Evolutionary conservation across 2,113 vertebrate genomes (phyloP), one percentile per base, ranked within the genome.

Genomic region (Epinephelus lanceolatus): DNA sequence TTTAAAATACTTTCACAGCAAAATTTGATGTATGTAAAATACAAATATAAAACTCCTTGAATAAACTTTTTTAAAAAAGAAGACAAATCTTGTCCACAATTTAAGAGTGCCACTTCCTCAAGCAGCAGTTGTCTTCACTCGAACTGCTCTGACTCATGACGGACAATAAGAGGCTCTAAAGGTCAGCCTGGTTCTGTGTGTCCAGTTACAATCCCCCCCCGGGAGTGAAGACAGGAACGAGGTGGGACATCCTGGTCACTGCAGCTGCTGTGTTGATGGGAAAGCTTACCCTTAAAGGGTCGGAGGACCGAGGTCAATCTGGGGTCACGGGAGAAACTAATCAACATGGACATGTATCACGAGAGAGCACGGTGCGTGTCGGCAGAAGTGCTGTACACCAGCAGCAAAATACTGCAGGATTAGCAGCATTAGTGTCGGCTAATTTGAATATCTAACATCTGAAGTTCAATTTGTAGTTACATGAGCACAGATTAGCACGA

Each of bases 221-320:
- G 1, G 60, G 69, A 45, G 19, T 67, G 59, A 78, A 81, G 61
- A 73, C 60, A 25, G 0, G 25, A 71, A 61, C 42, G 47, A 55
- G 60, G 56, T 68, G 61, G 51, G 73, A 62, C 9, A 19, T 33
- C 30, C 3, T 42, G 33, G 27, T 78, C 51, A 19, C 61, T 77
- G 77, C 92, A 93, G 92, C 91, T 94, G 93, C 55, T 23, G 80
- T 52, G 86, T 55, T 92, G 86, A 93, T n/a, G 49, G 61, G 53
- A 83, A 86, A 21, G 57, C 68, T 66, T 73, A 33, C 42, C 53
- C 61, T 79, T 67, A 71, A 71, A 74, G 75, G 76, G 81, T 72
- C 10, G 19, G 51, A 53, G 53, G 70, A 67, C 23, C 47, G 71
- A 71, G 76, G 78, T 84, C 71, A 86, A 23, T 3, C 18, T 49